phyloP scores from a whole-genome alignment of 2,113 vertebrate species.

The Tauraco erythrolophus region DNA sequence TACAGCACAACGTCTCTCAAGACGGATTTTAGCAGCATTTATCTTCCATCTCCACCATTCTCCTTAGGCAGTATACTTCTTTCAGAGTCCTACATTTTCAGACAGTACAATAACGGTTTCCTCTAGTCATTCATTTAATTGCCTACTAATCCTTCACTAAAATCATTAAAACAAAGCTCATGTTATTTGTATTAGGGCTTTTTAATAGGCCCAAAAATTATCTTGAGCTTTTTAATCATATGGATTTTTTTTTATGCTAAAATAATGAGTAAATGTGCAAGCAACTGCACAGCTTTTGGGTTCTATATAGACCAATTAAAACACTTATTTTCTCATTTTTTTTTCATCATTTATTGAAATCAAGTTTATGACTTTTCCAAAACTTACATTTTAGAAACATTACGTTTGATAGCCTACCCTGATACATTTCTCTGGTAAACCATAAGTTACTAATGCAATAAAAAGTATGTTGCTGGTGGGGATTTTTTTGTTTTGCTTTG shows the following conservation, averaged over 20 bases:
- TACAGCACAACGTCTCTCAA: not conserved
- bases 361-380: not conserved
- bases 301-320: not conserved
- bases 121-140: not conserved
- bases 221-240: not conserved
- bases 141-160: not conserved
- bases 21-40: not conserved
- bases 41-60: not conserved
- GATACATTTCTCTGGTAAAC: not conserved
- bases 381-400: not conserved
- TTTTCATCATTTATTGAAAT: not conserved
- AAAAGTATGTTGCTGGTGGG: not conserved
- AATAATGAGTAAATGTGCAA: not conserved
- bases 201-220: not conserved
- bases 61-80: not conserved
- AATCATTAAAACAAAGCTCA: not conserved
- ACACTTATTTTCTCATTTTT: not conserved
- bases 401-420: not conserved
- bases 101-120: not conserved
- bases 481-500: not conserved
- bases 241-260: not conserved
- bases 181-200: not conserved
- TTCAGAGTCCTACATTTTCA: constrained; percentile 25
- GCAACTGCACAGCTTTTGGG: not conserved
- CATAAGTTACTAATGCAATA: not conserved